Conservation (phyloP, 1,140 invertebrate genomes). For the Zaprionus taronus region DNA sequence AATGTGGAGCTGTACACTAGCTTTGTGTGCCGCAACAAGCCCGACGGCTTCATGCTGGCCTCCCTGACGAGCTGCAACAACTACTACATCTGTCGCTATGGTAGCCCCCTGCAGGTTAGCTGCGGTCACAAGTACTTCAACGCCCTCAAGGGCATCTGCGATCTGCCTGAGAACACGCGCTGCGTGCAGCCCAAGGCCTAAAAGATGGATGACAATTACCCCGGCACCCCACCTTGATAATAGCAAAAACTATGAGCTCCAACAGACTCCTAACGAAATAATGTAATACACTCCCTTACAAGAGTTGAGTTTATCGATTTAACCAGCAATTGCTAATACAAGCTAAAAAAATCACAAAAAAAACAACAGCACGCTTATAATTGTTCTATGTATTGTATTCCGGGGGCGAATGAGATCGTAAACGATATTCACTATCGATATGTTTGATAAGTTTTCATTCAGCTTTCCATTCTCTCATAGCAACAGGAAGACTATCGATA, state of each 20-base stretch:
- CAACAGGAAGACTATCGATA: too few species aligned
- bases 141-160: slow-evolving; percentile 72
- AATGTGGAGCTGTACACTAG: slow-evolving; percentile 62
- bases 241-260: slow-evolving; percentile 9
- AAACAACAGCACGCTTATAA: background rate
- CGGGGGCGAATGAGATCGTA: background rate
- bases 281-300: slow-evolving; percentile 6
- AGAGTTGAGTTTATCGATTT: slow-evolving; percentile 9
- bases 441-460: background rate
- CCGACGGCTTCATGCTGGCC: slow-evolving; percentile 74
- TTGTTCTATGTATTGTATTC: background rate
- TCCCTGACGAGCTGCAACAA: slow-evolving; percentile 74
- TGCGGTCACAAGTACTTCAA: slow-evolving; percentile 77
- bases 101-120: slow-evolving; percentile 59
- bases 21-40: slow-evolving; percentile 68
- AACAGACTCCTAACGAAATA: slow-evolving; percentile 16
- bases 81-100: slow-evolving; percentile 77
- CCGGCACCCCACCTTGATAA: background rate
- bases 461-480: too few species aligned
- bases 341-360: slow-evolving; percentile 29
- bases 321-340: slow-evolving; percentile 58
- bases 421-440: background rate
- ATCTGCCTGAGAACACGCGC: slow-evolving; percentile 73
- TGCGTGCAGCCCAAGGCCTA: slow-evolving; percentile 67
- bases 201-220: background rate